Base-by-base conservation (phyloP, 1,140 invertebrate genomes). In the Aphidius ervi region DNA sequence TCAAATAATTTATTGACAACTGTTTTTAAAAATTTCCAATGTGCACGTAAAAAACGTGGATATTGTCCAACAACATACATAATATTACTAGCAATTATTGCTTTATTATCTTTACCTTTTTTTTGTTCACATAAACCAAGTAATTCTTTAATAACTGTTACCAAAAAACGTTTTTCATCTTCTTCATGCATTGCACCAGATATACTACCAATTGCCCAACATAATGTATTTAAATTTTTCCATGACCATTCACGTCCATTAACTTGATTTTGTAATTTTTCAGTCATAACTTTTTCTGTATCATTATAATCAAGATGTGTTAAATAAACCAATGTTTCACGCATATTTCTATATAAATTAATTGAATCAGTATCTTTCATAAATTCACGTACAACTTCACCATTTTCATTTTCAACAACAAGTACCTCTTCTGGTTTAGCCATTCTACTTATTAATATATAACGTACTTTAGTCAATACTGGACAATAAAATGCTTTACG, bases 31-130 rank as follows among this genome's bases (percentile, higher is more conserved):
- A 99, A 99, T 78, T 98, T 97, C 98, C 98, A 99, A 81, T 99
- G 98, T n/a, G 95, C 96, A 68, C 95, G 83, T 46, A 99, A 83
- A 82, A 99, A 99, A 50, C 97, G 84, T 53, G 98, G 98, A 83
- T 99, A 99, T 75, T 99, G 98, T 37, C 98, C 98, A 42, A 99
- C 98, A 64, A 99, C 97, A 79, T 99, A 99, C 98, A 99, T 99
- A 65, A 99, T 99, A 78, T 99, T 99, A 62, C 96, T 98, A 6
- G 98, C 98, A 72, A 99, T 98, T 56, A 99, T 99, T 52, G 98
- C 98, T 82, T 99, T 99, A 78, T 99, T 99, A 79, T 99, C 97
- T 82, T 99, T 99, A 8, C 97, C 97, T 69, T 98, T 91, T 76
- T 99, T 99, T 75, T 99, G 97, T 78, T 99, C 98, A 81, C 98